Evolutionary conservation across 2,113 vertebrate genomes (phyloP).

Genomic region (Albula glossodonta): DNA sequence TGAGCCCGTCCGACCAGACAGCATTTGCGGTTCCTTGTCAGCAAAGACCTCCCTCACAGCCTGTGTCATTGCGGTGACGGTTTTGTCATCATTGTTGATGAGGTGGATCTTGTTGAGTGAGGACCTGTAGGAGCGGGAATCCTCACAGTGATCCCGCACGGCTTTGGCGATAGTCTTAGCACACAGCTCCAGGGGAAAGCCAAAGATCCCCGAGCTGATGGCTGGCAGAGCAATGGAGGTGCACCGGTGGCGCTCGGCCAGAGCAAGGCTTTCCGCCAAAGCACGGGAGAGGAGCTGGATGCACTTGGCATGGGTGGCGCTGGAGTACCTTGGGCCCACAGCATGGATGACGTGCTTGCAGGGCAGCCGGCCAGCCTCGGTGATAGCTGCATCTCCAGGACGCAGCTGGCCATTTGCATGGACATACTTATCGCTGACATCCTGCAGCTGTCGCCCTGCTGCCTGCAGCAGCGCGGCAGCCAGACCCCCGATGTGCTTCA

Average conservation of each 20-base stretch:
- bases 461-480: conserved; percentile 64
- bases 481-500: conserved; percentile 72
- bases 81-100: conserved; percentile 62
- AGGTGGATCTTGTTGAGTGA: conserved; percentile 74
- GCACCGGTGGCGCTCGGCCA: conserved; percentile 56
- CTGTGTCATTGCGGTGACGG: conserved; percentile 51
- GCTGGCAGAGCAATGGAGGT: conserved; percentile 79
- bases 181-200: conserved; percentile 76
- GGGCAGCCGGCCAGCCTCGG: conserved; percentile 65
- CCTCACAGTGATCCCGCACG: conserved; percentile 65
- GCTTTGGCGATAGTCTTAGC: conserved; percentile 64
- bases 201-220: conserved; percentile 76
- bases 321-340: conserved; percentile 74
- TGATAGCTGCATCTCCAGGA: conserved; percentile 54
- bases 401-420: conserved; percentile 34
- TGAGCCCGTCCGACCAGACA: background rate
- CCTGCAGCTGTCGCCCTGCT: conserved; percentile 77
- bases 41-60: conserved; percentile 62
- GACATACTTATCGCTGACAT: conserved; percentile 60
- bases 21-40: conserved; percentile 42
- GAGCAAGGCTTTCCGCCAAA: conserved; percentile 60
- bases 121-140: background rate
- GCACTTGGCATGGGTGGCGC: background rate
- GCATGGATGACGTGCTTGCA: conserved; percentile 80
- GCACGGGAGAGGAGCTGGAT: conserved; percentile 48